phyloP scores from a whole-genome alignment of 1,140 invertebrate genomes.

The Drosophila rhopaloa region DNA sequence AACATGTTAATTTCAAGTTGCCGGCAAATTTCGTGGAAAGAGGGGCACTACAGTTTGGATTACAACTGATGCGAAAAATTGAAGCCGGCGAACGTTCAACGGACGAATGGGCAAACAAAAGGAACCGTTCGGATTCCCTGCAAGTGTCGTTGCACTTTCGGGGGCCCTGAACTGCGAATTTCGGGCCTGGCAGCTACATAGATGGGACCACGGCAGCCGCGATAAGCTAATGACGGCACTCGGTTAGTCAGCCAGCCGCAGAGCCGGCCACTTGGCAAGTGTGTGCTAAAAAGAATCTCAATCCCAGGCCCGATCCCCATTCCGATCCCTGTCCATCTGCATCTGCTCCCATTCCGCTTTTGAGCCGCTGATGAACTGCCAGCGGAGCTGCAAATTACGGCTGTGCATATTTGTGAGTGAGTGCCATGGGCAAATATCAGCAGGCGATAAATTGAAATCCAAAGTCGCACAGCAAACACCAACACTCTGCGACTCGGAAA shows the following conservation, averaged over 20 bases:
- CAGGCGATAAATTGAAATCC: slow-evolving; percentile 78
- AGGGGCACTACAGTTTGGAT: slow-evolving; percentile 62
- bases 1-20: slow-evolving; percentile 81
- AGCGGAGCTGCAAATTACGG: slow-evolving; percentile 76
- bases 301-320: neutral
- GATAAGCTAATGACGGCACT: slow-evolving; percentile 74
- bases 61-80: slow-evolving; percentile 83
- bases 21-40: slow-evolving; percentile 73
- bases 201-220: slow-evolving; percentile 49
- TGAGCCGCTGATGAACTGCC: slow-evolving; percentile 66
- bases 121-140: slow-evolving; percentile 52
- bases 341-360: slow-evolving; percentile 16
- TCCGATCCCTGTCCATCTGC: neutral
- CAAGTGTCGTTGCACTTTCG: slow-evolving; percentile 77
- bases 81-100: slow-evolving; percentile 64
- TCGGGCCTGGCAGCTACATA: slow-evolving; percentile 25
- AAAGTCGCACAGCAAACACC: slow-evolving; percentile 60
- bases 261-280: slow-evolving; percentile 70
- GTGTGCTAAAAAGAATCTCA: slow-evolving; percentile 65
- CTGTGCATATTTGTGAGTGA: slow-evolving; percentile 61
- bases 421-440: slow-evolving; percentile 58
- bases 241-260: slow-evolving; percentile 73
- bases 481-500: slow-evolving; percentile 1
- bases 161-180: slow-evolving; percentile 31
- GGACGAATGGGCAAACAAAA: slow-evolving; percentile 75